Evolutionary conservation across 2,113 vertebrate species (phyloP).

Genomic region (Prunella himalayana): DNA sequence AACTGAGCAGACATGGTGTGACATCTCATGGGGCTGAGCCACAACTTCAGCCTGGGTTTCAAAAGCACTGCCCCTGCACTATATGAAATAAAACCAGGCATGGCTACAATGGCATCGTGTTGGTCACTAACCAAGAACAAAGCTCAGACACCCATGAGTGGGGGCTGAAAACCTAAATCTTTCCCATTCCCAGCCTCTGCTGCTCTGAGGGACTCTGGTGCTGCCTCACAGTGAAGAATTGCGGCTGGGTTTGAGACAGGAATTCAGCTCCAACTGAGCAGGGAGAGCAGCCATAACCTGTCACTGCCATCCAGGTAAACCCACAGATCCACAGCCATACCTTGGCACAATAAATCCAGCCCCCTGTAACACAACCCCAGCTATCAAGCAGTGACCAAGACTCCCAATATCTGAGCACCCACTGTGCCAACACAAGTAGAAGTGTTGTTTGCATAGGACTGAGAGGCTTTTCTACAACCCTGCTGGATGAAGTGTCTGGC

Average conservation of each 20-base stretch:
- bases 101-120: background rate
- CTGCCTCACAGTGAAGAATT: rapidly evolving
- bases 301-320: background rate
- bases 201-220: background rate
- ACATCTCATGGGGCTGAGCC: background rate
- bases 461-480: background rate
- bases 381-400: background rate
- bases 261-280: background rate
- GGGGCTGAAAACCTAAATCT: background rate
- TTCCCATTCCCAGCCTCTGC: background rate
- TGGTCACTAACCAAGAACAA: background rate
- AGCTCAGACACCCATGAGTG: rapidly evolving
- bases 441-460: rapidly evolving
- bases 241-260: background rate
- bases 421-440: background rate
- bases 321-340: background rate
- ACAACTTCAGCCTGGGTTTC: background rate
- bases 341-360: background rate
- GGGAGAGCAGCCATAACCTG: background rate
- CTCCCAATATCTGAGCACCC: background rate
- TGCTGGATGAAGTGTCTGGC: background rate
- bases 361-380: background rate
- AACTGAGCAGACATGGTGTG: rapidly evolving
- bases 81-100: background rate
- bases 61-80: background rate